phyloP scores from a whole-genome alignment of 2,888 invertebrate species.

The Synergus itoensis region DNA sequence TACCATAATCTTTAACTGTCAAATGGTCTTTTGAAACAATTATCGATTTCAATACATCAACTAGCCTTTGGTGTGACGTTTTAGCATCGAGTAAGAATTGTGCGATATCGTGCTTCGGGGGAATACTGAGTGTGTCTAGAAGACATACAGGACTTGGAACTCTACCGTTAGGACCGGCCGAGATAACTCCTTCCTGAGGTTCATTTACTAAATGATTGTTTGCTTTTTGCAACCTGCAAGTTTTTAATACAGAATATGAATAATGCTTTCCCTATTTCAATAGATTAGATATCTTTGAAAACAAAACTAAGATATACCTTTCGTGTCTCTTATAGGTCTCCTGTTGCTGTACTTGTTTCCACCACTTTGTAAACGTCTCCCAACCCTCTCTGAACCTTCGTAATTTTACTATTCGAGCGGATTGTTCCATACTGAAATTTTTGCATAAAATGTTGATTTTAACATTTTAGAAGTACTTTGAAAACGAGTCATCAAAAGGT shows the following conservation, averaged over 20 bases:
- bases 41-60: slow-evolving; percentile 21
- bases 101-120: slow-evolving; percentile 63
- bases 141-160: slow-evolving; percentile 59
- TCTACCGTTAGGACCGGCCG: slow-evolving; percentile 56
- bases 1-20: slow-evolving; percentile 23
- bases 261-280: not conserved
- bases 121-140: slow-evolving; percentile 58
- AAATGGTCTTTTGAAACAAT: slow-evolving; percentile 33
- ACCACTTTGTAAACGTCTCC: slow-evolving; percentile 63
- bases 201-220: slow-evolving; percentile 9
- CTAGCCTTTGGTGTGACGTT: slow-evolving; percentile 35
- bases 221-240: slow-evolving; percentile 11
- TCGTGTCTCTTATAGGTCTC: slow-evolving; percentile 32
- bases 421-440: slow-evolving; percentile 67
- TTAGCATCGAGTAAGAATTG: slow-evolving; percentile 59
- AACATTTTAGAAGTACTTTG: not conserved
- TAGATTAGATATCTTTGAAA: not conserved
- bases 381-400: slow-evolving; percentile 68
- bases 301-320: slow-evolving; percentile 10
- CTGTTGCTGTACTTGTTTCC: slow-evolving; percentile 58
- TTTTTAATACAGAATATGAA: not conserved
- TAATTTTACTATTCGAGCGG: slow-evolving; percentile 65
- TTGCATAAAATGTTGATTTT: slow-evolving; percentile 43
- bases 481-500: not conserved
- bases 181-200: slow-evolving; percentile 19